Conservation (phyloP, 2,888 invertebrate species). For the Ophion obscuratus region DNA sequence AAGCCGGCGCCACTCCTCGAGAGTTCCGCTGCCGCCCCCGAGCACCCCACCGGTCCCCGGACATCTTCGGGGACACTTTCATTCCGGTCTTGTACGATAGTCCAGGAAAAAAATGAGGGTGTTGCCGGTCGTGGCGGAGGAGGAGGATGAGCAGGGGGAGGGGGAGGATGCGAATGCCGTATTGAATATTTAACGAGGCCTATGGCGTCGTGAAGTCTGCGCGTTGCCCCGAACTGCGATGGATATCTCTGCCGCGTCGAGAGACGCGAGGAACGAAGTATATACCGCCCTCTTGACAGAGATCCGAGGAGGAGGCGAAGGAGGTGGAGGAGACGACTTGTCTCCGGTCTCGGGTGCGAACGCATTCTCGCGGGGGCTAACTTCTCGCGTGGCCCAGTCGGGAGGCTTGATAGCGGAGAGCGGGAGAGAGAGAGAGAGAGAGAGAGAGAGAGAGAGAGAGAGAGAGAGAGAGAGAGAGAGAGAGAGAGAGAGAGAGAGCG, state of each 20-base stretch:
- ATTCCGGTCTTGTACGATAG: not conserved
- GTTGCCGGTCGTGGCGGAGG: too few species aligned
- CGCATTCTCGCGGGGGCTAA: slow-evolving; percentile 12
- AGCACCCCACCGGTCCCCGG: too few species aligned
- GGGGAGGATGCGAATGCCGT: not conserved
- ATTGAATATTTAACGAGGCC: slow-evolving; percentile 30
- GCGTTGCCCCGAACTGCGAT: not conserved
- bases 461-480: too few species aligned
- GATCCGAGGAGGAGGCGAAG: too few species aligned
- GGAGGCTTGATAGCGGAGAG: slow-evolving; percentile 11
- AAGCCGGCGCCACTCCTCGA: not conserved
- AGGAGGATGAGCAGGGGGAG: too few species aligned
- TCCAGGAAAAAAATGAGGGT: not conserved
- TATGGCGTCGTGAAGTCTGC: slow-evolving; percentile 4
- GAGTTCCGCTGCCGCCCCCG: not conserved
- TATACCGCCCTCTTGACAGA: not conserved
- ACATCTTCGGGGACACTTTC: slow-evolving; percentile 23
- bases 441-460: not conserved
- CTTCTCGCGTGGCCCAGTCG: slow-evolving; percentile 11
- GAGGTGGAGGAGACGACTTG: slow-evolving; percentile 6
- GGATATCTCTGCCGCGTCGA: slow-evolving; percentile 22
- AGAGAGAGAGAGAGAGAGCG: not conserved
- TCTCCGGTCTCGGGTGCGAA: slow-evolving; percentile 1
- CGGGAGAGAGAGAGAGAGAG: not conserved
- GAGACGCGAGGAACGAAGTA: not conserved